phyloP scores from a whole-genome alignment of 2,888 invertebrate species.

The Eucriotettix oculatus region DNA sequence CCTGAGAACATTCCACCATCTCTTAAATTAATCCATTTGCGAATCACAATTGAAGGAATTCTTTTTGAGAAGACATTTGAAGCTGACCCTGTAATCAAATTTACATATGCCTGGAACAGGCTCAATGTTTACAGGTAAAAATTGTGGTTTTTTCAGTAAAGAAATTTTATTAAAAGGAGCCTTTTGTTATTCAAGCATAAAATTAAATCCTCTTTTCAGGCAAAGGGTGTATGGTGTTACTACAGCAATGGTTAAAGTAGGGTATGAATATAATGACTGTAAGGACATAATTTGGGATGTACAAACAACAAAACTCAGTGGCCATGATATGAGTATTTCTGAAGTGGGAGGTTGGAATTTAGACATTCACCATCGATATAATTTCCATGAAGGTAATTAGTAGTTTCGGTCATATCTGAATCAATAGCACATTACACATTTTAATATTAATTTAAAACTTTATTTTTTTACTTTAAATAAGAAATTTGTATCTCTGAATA shows the following conservation, averaged over 20 bases:
- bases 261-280: constrained; percentile 89
- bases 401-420: not conserved
- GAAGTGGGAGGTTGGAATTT: constrained; percentile 97
- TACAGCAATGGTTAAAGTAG: constrained; percentile 86
- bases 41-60: constrained; percentile 89
- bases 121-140: constrained; percentile 66
- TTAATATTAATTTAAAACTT: not conserved
- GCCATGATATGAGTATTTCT: constrained; percentile 92
- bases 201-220: constrained; percentile 20
- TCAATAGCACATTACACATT: not conserved
- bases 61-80: constrained; percentile 85
- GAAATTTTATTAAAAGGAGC: not conserved
- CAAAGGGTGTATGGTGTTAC: constrained; percentile 95
- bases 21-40: constrained; percentile 72
- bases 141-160: not conserved
- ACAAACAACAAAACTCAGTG: constrained; percentile 85
- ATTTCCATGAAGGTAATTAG: constrained; percentile 79
- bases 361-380: constrained; percentile 94
- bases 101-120: constrained; percentile 95
- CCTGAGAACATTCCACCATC: constrained; percentile 67
- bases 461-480: not conserved
- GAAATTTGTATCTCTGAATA: too few species aligned
- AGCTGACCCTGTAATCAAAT: constrained; percentile 91
- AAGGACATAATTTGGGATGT: constrained; percentile 90
- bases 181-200: not conserved